phyloP scores from a whole-genome alignment of 1,140 invertebrate genomes.

The Panagrolaimus sp. region DNA sequence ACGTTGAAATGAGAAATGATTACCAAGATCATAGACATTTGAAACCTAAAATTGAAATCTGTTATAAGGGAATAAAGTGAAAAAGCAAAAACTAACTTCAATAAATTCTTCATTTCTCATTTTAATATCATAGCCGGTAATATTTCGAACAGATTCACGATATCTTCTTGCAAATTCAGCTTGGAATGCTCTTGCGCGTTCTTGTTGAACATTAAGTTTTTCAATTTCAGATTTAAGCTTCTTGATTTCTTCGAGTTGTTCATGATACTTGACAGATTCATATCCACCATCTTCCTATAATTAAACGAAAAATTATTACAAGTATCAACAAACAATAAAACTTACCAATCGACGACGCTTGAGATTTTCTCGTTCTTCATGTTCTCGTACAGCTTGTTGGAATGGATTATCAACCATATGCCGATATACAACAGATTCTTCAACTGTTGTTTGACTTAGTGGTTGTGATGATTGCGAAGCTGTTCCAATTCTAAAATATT shows the following conservation, averaged over 20 bases:
- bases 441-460: not conserved
- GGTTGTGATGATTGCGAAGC: too few relatives aligned
- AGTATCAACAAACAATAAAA: too few relatives aligned
- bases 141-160: not conserved
- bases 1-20: not conserved
- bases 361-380: not conserved
- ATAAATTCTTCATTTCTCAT: not conserved
- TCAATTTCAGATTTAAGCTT: not conserved
- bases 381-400: not conserved
- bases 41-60: not conserved
- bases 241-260: not conserved
- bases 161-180: not conserved
- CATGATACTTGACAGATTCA: not conserved
- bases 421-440: not conserved
- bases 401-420: not conserved
- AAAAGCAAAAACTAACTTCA: not conserved
- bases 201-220: not conserved
- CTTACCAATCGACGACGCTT: not conserved
- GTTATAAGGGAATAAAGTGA: not conserved
- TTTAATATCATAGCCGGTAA: constrained; percentile 4
- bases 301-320: too few relatives aligned
- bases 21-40: not conserved
- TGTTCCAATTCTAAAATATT: not conserved
- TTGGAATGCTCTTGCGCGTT: not conserved
- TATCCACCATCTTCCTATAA: not conserved